phyloP scores from a whole-genome alignment of 64 coral and sea anemone species.

The Pocillopora damicornis region DNA sequence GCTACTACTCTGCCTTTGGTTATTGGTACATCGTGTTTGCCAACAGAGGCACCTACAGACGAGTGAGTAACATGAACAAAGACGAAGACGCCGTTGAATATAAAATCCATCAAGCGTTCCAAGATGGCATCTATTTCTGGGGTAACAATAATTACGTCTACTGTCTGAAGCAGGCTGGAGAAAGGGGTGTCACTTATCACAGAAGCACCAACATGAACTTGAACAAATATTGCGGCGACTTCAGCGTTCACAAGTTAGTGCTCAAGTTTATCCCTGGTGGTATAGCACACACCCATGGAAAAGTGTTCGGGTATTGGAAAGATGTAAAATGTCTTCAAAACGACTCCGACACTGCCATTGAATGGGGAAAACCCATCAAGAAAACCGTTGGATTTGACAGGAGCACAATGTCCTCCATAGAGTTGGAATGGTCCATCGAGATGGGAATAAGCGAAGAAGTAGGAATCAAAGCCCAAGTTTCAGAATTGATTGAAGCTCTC shows the following conservation, averaged over 20 bases:
- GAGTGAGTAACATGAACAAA: constrained; percentile 22
- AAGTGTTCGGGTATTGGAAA: constrained; percentile 31
- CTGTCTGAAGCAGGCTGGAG: constrained; percentile 22
- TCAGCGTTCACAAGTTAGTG: constrained; percentile 1
- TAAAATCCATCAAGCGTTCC: too few species aligned
- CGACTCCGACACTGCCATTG: neutral
- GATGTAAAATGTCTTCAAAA: neutral
- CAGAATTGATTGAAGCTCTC: too few species aligned
- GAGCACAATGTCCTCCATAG: constrained; percentile 36
- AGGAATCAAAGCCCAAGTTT: too few species aligned
- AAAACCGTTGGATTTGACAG: constrained; percentile 8
- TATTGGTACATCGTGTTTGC: constrained; percentile 15
- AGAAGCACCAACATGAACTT: neutral
- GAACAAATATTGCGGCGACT: too few species aligned
- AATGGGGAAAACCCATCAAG: constrained; percentile 22
- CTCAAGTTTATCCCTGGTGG: constrained; percentile 40
- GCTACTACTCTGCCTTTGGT: neutral
- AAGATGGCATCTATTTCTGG: too few species aligned
- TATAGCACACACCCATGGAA: constrained; percentile 13
- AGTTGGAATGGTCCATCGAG: too few species aligned
- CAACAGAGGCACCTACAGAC: constrained; percentile 14
- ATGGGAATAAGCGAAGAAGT: too few species aligned
- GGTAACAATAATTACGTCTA: constrained; percentile 7
- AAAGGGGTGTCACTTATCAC: constrained; percentile 29
- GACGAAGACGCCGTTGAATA: too few species aligned